phyloP scores from a whole-genome alignment of 2,888 invertebrate species.

The Bimastos eiseni region DNA sequence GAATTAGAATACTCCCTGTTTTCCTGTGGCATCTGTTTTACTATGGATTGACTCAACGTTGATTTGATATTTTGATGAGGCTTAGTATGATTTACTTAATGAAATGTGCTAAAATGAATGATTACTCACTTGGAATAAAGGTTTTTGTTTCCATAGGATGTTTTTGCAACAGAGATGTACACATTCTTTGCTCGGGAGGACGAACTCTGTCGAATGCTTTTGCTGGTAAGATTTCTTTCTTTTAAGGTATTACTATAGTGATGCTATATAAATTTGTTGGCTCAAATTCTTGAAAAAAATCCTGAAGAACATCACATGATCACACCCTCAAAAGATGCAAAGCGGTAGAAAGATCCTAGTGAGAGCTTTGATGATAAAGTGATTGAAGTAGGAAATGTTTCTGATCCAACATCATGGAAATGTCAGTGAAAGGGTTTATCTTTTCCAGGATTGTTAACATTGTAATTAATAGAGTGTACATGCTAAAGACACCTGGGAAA shows the following conservation, averaged over 20 bases:
- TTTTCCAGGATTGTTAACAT: too few species aligned
- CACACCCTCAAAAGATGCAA: background rate
- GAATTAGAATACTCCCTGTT: too few species aligned
- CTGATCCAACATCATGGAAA: background rate
- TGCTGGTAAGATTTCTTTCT: conserved; percentile 8
- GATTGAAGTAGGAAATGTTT: background rate
- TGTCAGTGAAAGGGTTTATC: too few species aligned
- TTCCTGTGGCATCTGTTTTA: too few species aligned
- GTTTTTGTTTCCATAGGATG: conserved; percentile 16
- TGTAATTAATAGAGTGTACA: too few species aligned
- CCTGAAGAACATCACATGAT: background rate
- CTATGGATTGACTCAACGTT: too few species aligned
- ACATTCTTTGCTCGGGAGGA: conserved; percentile 19
- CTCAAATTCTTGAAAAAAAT: background rate
- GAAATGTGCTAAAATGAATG: background rate
- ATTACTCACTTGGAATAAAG: background rate
- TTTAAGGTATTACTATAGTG: background rate
- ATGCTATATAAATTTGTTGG: background rate
- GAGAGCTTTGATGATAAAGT: background rate
- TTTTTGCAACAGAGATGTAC: conserved; percentile 23
- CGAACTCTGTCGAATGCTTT: conserved; percentile 5
- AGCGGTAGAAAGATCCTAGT: background rate
- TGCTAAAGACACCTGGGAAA: too few species aligned
- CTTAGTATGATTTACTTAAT: background rate
- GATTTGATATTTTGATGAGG: too few species aligned